Percentiles rank a stretch among this genome's conserved stretches.
These are phyloP conservation scores for Drosophila teissieri DNA, from an alignment of 1,140 invertebrate species.

Conservation along the genomic window DNA sequence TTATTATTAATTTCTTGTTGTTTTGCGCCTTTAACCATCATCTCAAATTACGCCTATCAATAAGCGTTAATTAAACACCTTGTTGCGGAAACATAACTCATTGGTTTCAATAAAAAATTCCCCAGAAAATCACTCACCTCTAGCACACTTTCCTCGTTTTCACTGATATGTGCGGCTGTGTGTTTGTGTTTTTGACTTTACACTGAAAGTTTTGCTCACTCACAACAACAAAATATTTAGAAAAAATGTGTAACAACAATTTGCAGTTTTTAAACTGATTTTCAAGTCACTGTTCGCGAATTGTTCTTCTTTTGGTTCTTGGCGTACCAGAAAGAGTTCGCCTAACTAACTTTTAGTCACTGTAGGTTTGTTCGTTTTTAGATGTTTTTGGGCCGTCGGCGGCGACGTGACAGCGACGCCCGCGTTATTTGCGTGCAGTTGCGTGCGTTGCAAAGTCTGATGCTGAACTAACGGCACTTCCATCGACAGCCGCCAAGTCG, in stretches of 20 bases:
- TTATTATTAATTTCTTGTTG: slow-evolving; percentile 34
- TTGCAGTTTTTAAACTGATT: slow-evolving; percentile 6
- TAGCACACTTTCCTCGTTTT: slow-evolving; percentile 31
- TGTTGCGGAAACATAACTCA: background rate
- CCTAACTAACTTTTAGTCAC: slow-evolving; percentile 1
- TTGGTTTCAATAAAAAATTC: background rate
- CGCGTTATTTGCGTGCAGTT: slow-evolving; percentile 51
- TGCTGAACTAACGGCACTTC: slow-evolving; percentile 66
- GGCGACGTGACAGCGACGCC: slow-evolving; percentile 54
- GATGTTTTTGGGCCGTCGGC: slow-evolving; percentile 44
- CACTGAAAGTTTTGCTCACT: slow-evolving; percentile 34
- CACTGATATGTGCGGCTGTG: slow-evolving; percentile 37
- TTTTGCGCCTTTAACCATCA: slow-evolving; percentile 29
- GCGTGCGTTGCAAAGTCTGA: slow-evolving; percentile 67
- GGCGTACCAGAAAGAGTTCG: background rate
- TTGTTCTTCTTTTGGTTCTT: background rate
- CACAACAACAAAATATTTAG: slow-evolving; percentile 48
- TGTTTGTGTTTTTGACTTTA: slow-evolving; percentile 29
- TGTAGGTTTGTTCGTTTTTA: slow-evolving; percentile 9
- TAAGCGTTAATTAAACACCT: slow-evolving; percentile 22
- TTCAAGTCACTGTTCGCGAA: slow-evolving; percentile 14
- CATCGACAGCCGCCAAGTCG: slow-evolving; percentile 60
- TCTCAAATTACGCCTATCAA: slow-evolving; percentile 27
- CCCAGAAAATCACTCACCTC: slow-evolving; percentile 23
- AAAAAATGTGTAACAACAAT: slow-evolving; percentile 27